Base-by-base conservation (phyloP, 2,888 invertebrate species). In the Nipponacmea schrenckii region DNA sequence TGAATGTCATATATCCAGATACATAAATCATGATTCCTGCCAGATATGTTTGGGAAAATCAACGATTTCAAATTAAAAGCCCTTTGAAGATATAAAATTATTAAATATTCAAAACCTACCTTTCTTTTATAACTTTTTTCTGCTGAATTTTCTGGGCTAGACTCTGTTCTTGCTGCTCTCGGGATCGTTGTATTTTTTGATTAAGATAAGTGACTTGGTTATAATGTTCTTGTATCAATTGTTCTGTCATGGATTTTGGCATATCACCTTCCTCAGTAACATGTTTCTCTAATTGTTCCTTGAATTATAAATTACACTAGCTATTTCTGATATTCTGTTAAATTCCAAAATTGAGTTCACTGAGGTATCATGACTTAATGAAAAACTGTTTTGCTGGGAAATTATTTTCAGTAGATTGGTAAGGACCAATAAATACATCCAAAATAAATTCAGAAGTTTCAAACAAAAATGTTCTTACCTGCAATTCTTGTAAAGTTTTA, bases 121-220 rank as follows among this genome's bases (percentile, higher is more conserved):
- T 80, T 72, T 85, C 80, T 68, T 80, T 81, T 63, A 75, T 72
- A 31, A 79, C 62, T 75, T 77, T 82, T 76, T 85, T 87, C n/a
- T 78, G 80, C 74, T 84, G 80, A n/a, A 87, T 78, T 73, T 81
- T 85, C 71, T 87, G 86, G 56, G 79, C 74, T 62, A 87, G 81
- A n/a, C 79, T 71, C 62, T 79, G 80, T 74, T 85, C 84, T 72
- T 87, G 86, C n/a, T 80, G 67, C 31, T 84, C 81, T 15, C 82
- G 75, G 31, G 73, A 80, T 7, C 74, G 71, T 71, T 86, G 82
- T 69, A 87, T 67, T 67, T 78, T 74, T 14, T 84, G 79, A n/a
- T 82, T 82, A 50, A 87, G 79, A 31, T 84, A 76, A 24, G 80
- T 77, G 45, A 86, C 80, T 70, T 85, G 80, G 72, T 81, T 83